Evolutionary conservation across 1,140 invertebrate species (phyloP), one percentile per base, ranked within the genome.

Genomic region (Uloborus diversus): DNA sequence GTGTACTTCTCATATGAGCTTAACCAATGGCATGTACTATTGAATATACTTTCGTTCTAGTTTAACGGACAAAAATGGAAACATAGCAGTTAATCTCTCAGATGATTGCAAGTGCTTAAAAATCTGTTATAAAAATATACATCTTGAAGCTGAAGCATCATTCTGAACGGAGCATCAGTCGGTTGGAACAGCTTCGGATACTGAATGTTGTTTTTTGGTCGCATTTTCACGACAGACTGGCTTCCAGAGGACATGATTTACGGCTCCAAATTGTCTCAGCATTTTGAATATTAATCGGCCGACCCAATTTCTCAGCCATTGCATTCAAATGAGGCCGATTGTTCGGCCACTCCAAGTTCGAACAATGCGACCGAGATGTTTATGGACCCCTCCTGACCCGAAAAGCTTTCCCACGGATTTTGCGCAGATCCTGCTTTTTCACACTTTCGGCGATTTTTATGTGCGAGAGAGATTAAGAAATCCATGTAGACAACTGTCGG

Each of bases 321-420:
- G 69, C 69, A 73, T 73, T 73, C 69, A 61, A 73, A 73, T 73
- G 69, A 69, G 66, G 66, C 28, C 66, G 66, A 73, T 73, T 73
- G 69, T 73, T 73, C 37, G 69, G 69, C 33, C 33, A 61, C 35
- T 61, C 56, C 69, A 73, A 73, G 69, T 73, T 73, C 57, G 69
- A 61, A 73, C 69, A 73, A 73, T 73, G 69, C 69, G 69, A 61
- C 20, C 32, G 53, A 61, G 57, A 61, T 73, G 69, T 73, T 73
- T 73, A 73, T 49, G 69, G 37, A 49, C 53, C 28, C 28, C 56
- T 56, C 49, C 14, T 61, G 56, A 61, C 56, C 69, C 69, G 47
- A 61, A 73, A 73, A 73, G 32, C 20, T 14, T 73, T 73, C 69
- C 69, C 69, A 73, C 69, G 69, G 61, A 13, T 73, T 27, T 11